Evolutionary conservation across 2,113 vertebrate genomes (phyloP).

Genomic region (Calidris pugnax): DNA sequence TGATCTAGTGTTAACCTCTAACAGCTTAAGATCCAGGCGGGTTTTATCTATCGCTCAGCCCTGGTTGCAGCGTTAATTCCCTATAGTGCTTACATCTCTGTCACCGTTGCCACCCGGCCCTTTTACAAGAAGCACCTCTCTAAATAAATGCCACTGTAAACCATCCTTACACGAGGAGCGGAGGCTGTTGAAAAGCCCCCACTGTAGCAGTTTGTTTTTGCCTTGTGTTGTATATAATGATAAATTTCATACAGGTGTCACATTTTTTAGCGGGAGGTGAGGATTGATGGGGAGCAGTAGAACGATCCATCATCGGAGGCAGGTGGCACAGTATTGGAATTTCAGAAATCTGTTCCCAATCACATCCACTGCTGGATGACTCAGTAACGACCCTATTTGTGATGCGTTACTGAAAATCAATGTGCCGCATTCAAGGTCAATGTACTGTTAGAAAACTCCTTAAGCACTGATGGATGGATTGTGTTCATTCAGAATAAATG

Average conservation of each 20-base stretch:
- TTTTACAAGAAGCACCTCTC: constrained; percentile 39
- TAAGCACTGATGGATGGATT: constrained; percentile 93
- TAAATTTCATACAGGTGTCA: constrained; percentile 92
- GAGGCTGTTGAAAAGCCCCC: constrained; percentile 63
- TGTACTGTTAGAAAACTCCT: constrained; percentile 98
- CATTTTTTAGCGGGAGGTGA: constrained; percentile 78
- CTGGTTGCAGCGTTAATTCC: constrained; percentile 70
- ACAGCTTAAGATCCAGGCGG: constrained; percentile 57
- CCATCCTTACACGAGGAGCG: constrained; percentile 34
- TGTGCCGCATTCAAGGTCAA: constrained; percentile 96
- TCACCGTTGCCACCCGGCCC: neutral
- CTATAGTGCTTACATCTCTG: constrained; percentile 69
- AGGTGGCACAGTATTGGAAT: constrained; percentile 94
- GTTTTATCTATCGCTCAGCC: constrained; percentile 69
- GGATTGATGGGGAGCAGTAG: constrained; percentile 88
- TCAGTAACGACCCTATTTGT: constrained; percentile 91
- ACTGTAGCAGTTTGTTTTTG: constrained; percentile 65
- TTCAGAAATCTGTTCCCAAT: constrained; percentile 94
- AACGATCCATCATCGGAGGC: constrained; percentile 91
- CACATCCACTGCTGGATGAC: constrained; percentile 86
- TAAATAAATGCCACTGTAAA: constrained; percentile 63
- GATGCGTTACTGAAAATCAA: constrained; percentile 94
- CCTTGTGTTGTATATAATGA: constrained; percentile 79
- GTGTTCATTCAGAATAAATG: constrained; percentile 82
- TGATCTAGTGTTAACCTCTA: constrained; percentile 75